A percentile compares a stretch with the other conserved stretches of the same genome.
Evolutionary conservation across 1,140 invertebrate genomes (phyloP).

Genomic region (Rhagoletis zephyria): DNA sequence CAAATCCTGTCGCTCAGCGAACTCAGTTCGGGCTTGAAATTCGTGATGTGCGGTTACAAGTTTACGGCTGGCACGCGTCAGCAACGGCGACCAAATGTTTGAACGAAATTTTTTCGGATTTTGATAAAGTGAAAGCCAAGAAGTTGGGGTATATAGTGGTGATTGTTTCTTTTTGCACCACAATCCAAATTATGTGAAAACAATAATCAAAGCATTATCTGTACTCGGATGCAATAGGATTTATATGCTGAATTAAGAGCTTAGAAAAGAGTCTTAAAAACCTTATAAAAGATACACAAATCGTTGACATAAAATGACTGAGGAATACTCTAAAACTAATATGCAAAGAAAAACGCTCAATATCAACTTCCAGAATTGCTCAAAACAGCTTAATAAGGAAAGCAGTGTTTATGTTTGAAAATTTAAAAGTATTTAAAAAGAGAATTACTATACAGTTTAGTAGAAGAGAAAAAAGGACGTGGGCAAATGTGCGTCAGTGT

Average conservation of each 20-base stretch:
- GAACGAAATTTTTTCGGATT: conserved; percentile 40
- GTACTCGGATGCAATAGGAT: too few relatives aligned
- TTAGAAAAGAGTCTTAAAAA: too few relatives aligned
- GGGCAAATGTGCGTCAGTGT: neutral
- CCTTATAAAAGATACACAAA: too few relatives aligned
- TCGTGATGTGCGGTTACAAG: conserved; percentile 31
- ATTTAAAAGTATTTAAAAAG: neutral
- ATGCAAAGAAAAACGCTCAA: neutral
- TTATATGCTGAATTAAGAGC: too few relatives aligned
- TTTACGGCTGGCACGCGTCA: conserved; percentile 4
- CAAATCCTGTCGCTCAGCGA: conserved; percentile 62
- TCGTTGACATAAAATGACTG: too few relatives aligned
- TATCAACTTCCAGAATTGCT: neutral
- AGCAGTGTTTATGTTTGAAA: neutral
- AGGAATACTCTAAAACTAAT: too few relatives aligned
- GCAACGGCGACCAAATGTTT: neutral
- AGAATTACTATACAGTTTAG: neutral
- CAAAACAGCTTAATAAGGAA: neutral
- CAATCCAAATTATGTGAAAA: too few relatives aligned
- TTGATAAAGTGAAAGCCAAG: neutral
- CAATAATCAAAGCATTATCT: too few relatives aligned
- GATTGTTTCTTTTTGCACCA: too few relatives aligned
- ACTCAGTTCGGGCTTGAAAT: conserved; percentile 66
- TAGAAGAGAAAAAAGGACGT: neutral
- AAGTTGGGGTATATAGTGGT: too few relatives aligned